Evolutionary conservation across 2,888 invertebrate genomes (phyloP).

Genomic region (Sialis fuliginosa): DNA sequence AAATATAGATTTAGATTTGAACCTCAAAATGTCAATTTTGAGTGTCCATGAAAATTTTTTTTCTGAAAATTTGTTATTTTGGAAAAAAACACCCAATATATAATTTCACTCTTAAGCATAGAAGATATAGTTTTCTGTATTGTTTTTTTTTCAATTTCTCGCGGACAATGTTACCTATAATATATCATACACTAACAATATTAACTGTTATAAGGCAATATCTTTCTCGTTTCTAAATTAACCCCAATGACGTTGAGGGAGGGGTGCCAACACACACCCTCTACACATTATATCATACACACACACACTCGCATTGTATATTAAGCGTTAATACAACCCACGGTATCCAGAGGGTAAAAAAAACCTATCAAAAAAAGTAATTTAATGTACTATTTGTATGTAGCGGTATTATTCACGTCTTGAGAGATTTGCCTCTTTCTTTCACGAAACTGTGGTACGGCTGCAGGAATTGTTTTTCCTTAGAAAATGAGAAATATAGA

Average conservation of each 20-base stretch:
- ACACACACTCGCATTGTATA: background rate
- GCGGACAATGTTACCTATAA: too few species aligned
- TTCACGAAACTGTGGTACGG: constrained; percentile 2
- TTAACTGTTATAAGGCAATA: constrained; percentile 4
- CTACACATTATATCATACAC: background rate
- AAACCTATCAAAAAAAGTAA: constrained; percentile 7
- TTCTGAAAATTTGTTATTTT: too few species aligned
- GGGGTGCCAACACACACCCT: background rate
- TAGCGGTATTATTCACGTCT: background rate
- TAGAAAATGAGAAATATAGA: constrained; percentile 26
- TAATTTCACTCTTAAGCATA: too few species aligned
- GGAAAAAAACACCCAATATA: too few species aligned
- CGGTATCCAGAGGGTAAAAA: constrained; percentile 4
- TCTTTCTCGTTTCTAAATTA: constrained; percentile 5
- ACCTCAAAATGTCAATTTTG: too few species aligned
- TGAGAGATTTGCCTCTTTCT: too few species aligned
- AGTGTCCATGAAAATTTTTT: too few species aligned
- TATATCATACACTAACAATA: constrained; percentile 3
- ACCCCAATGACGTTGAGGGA: constrained; percentile 3
- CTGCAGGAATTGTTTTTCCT: constrained; percentile 20
- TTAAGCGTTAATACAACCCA: constrained; percentile 4
- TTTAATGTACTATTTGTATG: constrained; percentile 5
- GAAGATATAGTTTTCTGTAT: too few species aligned
- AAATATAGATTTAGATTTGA: too few species aligned
- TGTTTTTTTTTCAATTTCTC: too few species aligned